Conservation (phyloP, 2,797 vertebrate genomes). For the Etheostoma nigrum region DNA sequence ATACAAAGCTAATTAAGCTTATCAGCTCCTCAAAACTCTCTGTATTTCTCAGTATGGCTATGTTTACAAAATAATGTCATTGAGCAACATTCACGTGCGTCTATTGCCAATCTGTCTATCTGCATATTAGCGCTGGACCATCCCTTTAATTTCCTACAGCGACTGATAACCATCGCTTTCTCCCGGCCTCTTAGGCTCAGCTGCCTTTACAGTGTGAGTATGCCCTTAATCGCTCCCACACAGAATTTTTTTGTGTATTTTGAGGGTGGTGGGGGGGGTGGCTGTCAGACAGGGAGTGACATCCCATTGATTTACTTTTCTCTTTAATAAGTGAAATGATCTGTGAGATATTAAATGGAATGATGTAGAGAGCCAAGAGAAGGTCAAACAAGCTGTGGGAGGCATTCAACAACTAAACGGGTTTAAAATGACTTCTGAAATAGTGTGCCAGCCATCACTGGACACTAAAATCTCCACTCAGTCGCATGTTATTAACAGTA, state of each 20-base stretch:
- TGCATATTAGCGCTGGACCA: slow-evolving; percentile 71
- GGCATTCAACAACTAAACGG: slow-evolving; percentile 6
- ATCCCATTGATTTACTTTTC: slow-evolving; percentile 36
- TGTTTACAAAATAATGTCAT: too few species aligned
- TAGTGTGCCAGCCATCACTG: not conserved
- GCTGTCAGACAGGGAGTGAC: slow-evolving; percentile 9
- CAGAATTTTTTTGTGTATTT: not conserved
- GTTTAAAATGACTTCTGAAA: slow-evolving; percentile 3
- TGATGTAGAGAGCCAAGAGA: not conserved
- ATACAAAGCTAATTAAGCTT: too few species aligned
- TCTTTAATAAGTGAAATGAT: slow-evolving; percentile 45
- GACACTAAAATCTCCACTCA: not conserved
- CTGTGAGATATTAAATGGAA: slow-evolving; percentile 25
- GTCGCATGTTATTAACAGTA: not conserved
- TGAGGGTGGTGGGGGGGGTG: too few species aligned
- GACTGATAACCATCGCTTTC: slow-evolving; percentile 66
- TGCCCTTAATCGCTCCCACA: slow-evolving; percentile 44
- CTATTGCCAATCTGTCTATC: slow-evolving; percentile 71
- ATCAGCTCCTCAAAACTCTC: too few species aligned
- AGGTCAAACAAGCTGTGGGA: slow-evolving; percentile 5
- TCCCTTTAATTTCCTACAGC: slow-evolving; percentile 79
- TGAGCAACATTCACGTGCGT: not conserved
- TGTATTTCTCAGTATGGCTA: too few species aligned
- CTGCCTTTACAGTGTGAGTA: too few species aligned
- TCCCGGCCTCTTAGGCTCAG: slow-evolving; percentile 20